These are phyloP conservation scores for Polylopha cassiicola DNA, from an alignment of 2,888 invertebrate genomes.

Conservation along the genomic window DNA sequence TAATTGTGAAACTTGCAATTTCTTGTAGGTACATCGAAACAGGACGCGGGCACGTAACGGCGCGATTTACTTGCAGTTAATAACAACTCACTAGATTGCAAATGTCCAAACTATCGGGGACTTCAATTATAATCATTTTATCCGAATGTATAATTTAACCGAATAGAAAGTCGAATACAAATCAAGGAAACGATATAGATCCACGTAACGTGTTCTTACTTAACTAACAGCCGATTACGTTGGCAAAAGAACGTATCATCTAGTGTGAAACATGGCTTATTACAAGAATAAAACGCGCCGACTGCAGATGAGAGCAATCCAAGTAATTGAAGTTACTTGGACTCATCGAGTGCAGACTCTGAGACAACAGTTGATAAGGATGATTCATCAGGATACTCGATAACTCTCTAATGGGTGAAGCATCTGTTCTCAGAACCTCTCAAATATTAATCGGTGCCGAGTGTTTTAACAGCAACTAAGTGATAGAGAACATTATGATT, in stretches of 20 bases:
- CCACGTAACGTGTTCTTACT: constrained; percentile 32
- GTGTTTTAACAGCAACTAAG: neutral
- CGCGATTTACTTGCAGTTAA: too few relatives aligned
- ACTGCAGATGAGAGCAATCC: constrained; percentile 49
- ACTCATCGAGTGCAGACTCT: too few relatives aligned
- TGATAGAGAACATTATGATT: neutral
- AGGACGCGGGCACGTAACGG: too few relatives aligned
- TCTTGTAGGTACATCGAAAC: constrained; percentile 4
- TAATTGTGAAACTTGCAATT: constrained; percentile 18
- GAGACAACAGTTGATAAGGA: neutral
- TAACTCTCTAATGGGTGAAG: constrained; percentile 33
- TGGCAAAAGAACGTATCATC: constrained; percentile 31
- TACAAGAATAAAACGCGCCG: constrained; percentile 36
- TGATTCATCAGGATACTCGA: constrained; percentile 22
- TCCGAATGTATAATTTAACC: constrained; percentile 18
- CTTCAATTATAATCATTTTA: too few relatives aligned
- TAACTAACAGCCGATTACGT: constrained; percentile 37
- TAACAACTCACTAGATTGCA: too few relatives aligned
- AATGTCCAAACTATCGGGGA: too few relatives aligned
- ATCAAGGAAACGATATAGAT: constrained; percentile 36
- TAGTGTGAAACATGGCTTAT: constrained; percentile 33
- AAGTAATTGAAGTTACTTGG: constrained; percentile 53
- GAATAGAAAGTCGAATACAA: constrained; percentile 22
- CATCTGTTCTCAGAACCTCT: constrained; percentile 56
- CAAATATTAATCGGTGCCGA: constrained; percentile 19